A percentile compares a stretch with the other conserved stretches of the same genome.
Evolutionary conservation across 2,113 vertebrate species (phyloP).

Genomic region (Pedetes capensis): DNA sequence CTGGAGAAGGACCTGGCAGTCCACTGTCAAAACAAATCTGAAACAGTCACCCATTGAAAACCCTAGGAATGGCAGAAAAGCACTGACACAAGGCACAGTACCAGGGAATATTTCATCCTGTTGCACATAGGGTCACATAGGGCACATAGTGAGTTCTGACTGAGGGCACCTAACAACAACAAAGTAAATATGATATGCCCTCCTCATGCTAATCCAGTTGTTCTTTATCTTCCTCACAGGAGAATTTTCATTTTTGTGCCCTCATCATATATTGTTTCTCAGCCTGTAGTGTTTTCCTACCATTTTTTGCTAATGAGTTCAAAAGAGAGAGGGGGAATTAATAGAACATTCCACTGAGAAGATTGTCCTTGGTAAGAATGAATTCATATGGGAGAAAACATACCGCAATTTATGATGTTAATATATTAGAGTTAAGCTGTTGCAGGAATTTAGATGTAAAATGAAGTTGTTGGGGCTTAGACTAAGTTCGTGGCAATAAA

Average conservation of each 20-base stretch:
- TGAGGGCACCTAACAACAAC: too few relatives aligned
- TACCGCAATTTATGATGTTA: not conserved
- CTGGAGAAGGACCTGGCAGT: too few relatives aligned
- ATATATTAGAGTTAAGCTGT: not conserved
- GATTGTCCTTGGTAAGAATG: not conserved
- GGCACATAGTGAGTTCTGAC: too few relatives aligned
- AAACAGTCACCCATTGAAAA: too few relatives aligned
- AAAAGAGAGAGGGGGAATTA: not conserved
- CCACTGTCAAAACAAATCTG: too few relatives aligned
- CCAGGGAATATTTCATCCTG: too few relatives aligned
- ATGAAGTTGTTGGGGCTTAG: not conserved
- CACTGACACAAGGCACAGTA: too few relatives aligned
- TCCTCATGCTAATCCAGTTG: not conserved
- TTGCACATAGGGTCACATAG: too few relatives aligned
- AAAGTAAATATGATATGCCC: too few relatives aligned
- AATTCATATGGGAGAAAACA: not conserved
- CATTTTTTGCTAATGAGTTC: not conserved
- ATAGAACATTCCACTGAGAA: not conserved
- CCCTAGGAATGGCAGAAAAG: too few relatives aligned
- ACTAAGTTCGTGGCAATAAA: not conserved
- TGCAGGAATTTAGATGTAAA: not conserved
- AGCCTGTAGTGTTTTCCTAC: not conserved
- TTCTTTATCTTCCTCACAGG: not conserved
- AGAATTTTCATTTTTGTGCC: not conserved
- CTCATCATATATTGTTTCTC: not conserved